Evolutionary conservation across 2,888 invertebrate genomes (phyloP), one percentile per base, ranked within the genome.

Genomic region (Kuschelorhynchus macadamiae): DNA sequence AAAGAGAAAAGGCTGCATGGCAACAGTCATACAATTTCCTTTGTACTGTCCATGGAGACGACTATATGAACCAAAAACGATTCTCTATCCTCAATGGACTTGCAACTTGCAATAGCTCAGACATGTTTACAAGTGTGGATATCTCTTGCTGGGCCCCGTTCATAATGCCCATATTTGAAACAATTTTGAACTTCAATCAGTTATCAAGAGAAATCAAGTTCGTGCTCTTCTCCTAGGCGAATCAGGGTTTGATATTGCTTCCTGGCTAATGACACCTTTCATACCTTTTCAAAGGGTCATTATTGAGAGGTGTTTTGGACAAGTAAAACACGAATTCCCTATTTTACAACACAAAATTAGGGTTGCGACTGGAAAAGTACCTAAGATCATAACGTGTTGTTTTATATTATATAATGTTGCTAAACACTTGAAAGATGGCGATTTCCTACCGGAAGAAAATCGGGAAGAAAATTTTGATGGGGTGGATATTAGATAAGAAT

Each of bases 291-390:
- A 30, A 18, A 25, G 30, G 50, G 20, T 25, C 20, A 4, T 5
- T 5, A 36, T 36, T 11, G 36, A 36, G 36, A 36, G 36, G 36
- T 36, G 36, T 36, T 36, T 36, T 36, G 36, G 11, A 36, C 36
- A 36, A 36, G n/a, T 36, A 12, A 36, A 36, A 36, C 36, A 36
- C 5, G 11, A 11, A 11, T 36, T 36, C 12, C 36, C 36, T 36
- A 36, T 36, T 36, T 36, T 36, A 36, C 36, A 36, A 11, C 36
- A 36, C 12, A 36, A 36, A 36, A 36, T 36, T 36, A 36, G 25
- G 7, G 4, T 25, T 25, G 25, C 4, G 25, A 25, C 25, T 25
- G 25, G 7, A 25, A 25, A 25, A 25, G 25, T 25, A 25, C 25
- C 25, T 25, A 3, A 25, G 25, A 25, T 25, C 3, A 25, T 25